These are phyloP conservation scores for Coracopsis vasa DNA, from an alignment of 2,113 vertebrate genomes.

Conservation along the genomic window DNA sequence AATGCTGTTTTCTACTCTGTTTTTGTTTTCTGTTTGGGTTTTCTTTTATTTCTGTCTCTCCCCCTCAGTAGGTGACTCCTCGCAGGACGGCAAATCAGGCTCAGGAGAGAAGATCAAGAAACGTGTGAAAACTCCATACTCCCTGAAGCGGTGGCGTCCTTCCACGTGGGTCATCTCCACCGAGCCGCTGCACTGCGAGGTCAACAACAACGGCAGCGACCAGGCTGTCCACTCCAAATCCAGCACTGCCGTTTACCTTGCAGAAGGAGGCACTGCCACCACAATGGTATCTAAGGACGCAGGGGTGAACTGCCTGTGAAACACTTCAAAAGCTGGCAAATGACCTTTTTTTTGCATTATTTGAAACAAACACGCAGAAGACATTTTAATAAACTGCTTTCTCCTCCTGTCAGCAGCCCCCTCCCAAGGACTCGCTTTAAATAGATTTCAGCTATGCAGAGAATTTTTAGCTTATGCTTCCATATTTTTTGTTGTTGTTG, in stretches of 20 bases:
- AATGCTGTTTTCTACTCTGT: neutral
- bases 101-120: conserved; percentile 98
- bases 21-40: neutral
- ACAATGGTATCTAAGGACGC: conserved; percentile 81
- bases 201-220: conserved; percentile 78
- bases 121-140: conserved; percentile 97
- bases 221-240: conserved; percentile 84
- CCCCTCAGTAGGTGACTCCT: conserved; percentile 79
- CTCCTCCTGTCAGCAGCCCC: conserved; percentile 77
- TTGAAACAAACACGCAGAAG: conserved; percentile 73
- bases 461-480: conserved; percentile 88
- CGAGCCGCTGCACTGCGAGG: conserved; percentile 86
- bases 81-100: conserved; percentile 82
- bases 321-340: conserved; percentile 48
- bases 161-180: conserved; percentile 97
- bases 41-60: neutral
- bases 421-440: conserved; percentile 88
- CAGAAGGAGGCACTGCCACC: conserved; percentile 84
- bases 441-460: conserved; percentile 99
- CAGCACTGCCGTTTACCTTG: conserved; percentile 90
- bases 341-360: conserved; percentile 70
- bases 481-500: conserved; percentile 74
- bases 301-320: conserved; percentile 88
- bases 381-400: conserved; percentile 73
- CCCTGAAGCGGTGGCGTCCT: conserved; percentile 95